Conservation (phyloP, 2,888 invertebrate genomes). For the Morpho achilles region DNA sequence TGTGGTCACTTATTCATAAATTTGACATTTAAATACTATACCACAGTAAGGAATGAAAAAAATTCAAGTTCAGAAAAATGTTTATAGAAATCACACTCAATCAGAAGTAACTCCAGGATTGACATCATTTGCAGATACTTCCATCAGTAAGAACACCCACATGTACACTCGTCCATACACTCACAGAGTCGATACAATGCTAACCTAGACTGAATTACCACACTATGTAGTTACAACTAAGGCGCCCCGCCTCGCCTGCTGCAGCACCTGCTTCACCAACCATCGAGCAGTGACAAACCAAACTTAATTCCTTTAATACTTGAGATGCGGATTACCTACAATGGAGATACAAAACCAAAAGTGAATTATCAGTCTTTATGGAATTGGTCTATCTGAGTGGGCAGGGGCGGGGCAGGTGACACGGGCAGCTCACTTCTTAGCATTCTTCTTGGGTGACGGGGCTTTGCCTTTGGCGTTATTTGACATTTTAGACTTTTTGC, state of each 20-base stretch:
- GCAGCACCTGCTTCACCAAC: conserved; percentile 7
- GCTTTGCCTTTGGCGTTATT: conserved; percentile 85
- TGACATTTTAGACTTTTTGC: conserved; percentile 87
- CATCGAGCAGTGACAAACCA: conserved; percentile 1
- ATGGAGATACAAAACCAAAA: conserved; percentile 19
- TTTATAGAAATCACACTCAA: conserved; percentile 59
- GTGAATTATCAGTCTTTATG: conserved; percentile 26
- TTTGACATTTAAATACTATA: conserved; percentile 70
- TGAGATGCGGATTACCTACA: conserved; percentile 13
- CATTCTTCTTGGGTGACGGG: conserved; percentile 85
- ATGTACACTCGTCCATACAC: conserved; percentile 42
- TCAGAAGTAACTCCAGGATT: conserved; percentile 38
- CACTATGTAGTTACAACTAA: conserved; percentile 57
- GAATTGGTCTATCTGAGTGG: conserved; percentile 18
- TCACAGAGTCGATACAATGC: conserved; percentile 55
- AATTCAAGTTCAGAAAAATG: conserved; percentile 58
- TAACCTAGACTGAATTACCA: conserved; percentile 68
- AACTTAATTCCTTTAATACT: conserved; percentile 15
- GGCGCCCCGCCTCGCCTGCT: conserved; percentile 25
- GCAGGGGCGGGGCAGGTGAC: conserved; percentile 26
- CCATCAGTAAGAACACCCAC: conserved; percentile 47
- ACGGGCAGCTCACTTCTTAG: conserved; percentile 67
- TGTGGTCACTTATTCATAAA: conserved; percentile 60
- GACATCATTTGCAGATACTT: conserved; percentile 44
- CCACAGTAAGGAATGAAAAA: conserved; percentile 76